phyloP scores from a whole-genome alignment of 2,113 vertebrate genomes.

The Boulengerochromis microlepis region DNA sequence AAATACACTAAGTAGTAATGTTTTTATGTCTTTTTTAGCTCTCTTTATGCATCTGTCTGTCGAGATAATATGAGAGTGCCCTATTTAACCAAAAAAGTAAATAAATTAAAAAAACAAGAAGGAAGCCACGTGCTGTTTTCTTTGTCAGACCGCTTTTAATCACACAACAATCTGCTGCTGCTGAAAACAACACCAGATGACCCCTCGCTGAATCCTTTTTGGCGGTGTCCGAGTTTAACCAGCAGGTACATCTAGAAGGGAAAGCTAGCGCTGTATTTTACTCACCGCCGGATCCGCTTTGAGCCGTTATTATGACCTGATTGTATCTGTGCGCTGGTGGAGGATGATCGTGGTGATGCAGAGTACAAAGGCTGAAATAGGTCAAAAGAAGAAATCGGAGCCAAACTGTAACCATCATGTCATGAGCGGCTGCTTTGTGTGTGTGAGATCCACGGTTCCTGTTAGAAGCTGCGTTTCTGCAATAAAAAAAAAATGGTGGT shows the following conservation, averaged over 20 bases:
- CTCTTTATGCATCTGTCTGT: not conserved
- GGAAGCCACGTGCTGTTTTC: not conserved
- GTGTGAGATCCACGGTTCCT: not conserved
- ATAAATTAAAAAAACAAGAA: not conserved
- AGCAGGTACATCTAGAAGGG: not conserved
- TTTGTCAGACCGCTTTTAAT: slow-evolving; percentile 12
- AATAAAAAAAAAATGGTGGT: not conserved
- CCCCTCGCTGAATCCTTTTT: not conserved
- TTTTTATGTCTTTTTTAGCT: not conserved
- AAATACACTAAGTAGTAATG: not conserved
- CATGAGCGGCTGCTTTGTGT: not conserved
- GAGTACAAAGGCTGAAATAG: slow-evolving; percentile 51
- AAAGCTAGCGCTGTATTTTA: slow-evolving; percentile 12
- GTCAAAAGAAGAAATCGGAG: slow-evolving; percentile 56
- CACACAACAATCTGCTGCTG: slow-evolving; percentile 16
- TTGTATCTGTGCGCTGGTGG: slow-evolving; percentile 42
- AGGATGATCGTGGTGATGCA: slow-evolving; percentile 38
- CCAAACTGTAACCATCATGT: not conserved
- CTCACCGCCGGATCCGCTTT: slow-evolving; percentile 46
- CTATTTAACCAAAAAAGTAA: not conserved
- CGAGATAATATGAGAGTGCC: not conserved
- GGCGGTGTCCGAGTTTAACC: not conserved
- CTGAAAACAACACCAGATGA: not conserved
- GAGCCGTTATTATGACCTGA: slow-evolving; percentile 64
- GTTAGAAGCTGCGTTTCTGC: not conserved